Conservation (phyloP, 2,113 vertebrate species). For the Ranitomeya imitator region DNA sequence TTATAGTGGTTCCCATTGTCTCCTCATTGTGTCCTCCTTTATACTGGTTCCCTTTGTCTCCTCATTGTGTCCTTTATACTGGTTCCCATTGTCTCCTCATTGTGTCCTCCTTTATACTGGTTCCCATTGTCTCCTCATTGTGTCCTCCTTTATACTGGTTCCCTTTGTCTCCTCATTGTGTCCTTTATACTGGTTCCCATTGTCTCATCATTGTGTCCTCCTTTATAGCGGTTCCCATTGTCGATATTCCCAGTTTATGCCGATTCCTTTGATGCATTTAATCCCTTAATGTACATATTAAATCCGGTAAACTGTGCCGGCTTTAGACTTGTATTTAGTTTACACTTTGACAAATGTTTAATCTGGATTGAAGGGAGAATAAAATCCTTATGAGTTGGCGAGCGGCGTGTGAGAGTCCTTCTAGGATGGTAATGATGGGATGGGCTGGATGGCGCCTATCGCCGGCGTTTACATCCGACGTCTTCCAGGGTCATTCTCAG, state of each 20-base stretch:
- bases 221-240: background rate
- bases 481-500: background rate
- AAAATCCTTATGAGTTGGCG: background rate
- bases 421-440: background rate
- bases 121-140: too few species aligned
- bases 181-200: too few species aligned
- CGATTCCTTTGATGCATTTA: slow-evolving; percentile 5
- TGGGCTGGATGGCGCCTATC: background rate
- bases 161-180: too few species aligned
- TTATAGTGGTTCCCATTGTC: too few species aligned
- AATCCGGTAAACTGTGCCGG: slow-evolving; percentile 11
- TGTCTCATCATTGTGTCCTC: background rate
- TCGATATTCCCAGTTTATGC: background rate
- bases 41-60: too few species aligned
- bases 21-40: too few species aligned
- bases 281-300: slow-evolving; percentile 40
- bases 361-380: background rate
- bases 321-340: slow-evolving; percentile 12
- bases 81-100: too few species aligned
- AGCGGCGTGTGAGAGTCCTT: background rate
- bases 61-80: too few species aligned
- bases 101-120: too few species aligned
- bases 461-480: slow-evolving; percentile 22
- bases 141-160: too few species aligned
- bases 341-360: slow-evolving; percentile 1